Base-by-base conservation (phyloP, 1,140 invertebrate genomes). In the Cecropterus lyciades region DNA sequence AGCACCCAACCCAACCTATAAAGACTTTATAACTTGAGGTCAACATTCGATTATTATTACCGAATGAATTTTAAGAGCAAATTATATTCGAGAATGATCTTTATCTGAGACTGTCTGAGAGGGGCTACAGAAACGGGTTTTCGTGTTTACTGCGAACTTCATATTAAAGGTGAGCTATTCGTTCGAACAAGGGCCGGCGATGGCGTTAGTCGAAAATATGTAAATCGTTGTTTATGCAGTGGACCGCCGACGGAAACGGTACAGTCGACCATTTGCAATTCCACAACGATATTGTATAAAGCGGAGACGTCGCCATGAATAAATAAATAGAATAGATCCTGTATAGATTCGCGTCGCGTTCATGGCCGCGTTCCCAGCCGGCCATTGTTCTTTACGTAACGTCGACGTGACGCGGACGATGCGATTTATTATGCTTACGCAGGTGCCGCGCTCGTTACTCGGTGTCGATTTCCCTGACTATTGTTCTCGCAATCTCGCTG, bases 321-420 rank as follows among this genome's bases (percentile, higher is more conserved):
- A 80, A 81, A 80, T 84, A 84, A 85, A 80, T 82, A 75, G 77
- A 79, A 78, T 78, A 74, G 77, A 77, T 70, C 74, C 65, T 65
- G 74, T 69, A 74, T 71, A 73, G 70, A 89, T 86, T 84, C 84
- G 72, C 75, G 74, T 63, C 77, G 78, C 84, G 84, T 87, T 83
- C 87, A 86, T 73, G 88, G 88, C 81, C 85, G 84, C 83, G 82
- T 81, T 89, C 84, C 71, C 85, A 80, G 78, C 77, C 80, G 80
- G 81, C 78, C 82, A 88, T 91, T 91, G 88, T 91, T 87, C 82
- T 86, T 91, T 89, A 87, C 85, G 82, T 88, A 91, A 91, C 82
- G 82, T 74, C 69, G 51, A 80, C 79, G 80, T 80, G 85, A 86
- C 78, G 84, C 64, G 68, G 63, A 42, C 76, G 80, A 75, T 53